Percentiles rank a stretch among this genome's conserved stretches.
These are phyloP conservation scores for Heliopora coerulea DNA, from an alignment of 92 coral and sea anemone genomes.

Conservation along the genomic window DNA sequence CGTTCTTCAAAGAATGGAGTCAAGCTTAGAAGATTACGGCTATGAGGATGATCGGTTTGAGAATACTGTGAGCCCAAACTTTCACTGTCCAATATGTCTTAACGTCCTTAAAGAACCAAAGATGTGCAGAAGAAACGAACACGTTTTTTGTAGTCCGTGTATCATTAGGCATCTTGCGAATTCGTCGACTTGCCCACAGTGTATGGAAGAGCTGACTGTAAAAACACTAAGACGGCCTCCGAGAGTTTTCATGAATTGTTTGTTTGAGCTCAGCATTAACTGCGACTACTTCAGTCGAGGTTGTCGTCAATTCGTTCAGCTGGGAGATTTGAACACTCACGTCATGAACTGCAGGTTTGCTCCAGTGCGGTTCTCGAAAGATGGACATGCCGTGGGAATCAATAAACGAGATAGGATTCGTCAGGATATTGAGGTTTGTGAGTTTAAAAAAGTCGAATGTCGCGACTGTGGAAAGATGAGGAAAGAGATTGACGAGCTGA, in stretches of 20 bases:
- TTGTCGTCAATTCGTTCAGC: neutral
- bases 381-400: neutral
- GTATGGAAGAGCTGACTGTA: too few relatives aligned
- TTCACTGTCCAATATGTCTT: constrained; percentile 21
- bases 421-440: constrained; percentile 16
- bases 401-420: neutral
- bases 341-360: constrained; percentile 10
- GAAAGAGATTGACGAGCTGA: neutral
- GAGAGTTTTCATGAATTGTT: neutral
- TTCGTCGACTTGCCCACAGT: too few relatives aligned
- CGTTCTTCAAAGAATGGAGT: too few relatives aligned
- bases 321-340: constrained; percentile 9
- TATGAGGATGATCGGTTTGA: constrained; percentile 18
- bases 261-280: constrained; percentile 8
- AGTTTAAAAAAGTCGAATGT: constrained; percentile 5
- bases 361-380: constrained; percentile 13
- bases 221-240: too few relatives aligned
- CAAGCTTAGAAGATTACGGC: constrained; percentile 2
- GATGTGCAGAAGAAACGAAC: too few relatives aligned
- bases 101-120: constrained; percentile 22
- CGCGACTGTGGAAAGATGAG: constrained; percentile 7
- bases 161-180: too few relatives aligned
- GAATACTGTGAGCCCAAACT: neutral
- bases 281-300: constrained; percentile 14
- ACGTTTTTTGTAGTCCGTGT: neutral